Base-by-base conservation (phyloP, 2,113 vertebrate genomes). In the Macrotus californicus region DNA sequence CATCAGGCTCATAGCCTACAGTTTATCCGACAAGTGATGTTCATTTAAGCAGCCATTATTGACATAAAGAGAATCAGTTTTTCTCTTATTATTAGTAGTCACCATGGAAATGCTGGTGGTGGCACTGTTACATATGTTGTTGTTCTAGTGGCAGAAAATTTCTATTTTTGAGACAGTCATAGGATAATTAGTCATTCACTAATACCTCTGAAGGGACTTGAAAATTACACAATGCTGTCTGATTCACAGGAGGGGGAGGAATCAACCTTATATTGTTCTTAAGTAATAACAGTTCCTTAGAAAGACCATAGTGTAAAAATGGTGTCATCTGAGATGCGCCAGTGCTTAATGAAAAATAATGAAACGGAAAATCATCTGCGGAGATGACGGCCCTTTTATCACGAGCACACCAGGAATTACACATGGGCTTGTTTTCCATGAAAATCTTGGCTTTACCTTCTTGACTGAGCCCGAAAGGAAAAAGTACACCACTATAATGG, bases 391-490 rank as follows among this genome's bases (percentile, higher is more conserved):
- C 39, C 6, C 22, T 96, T 34, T 34, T 84, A n/a, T 39, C 43
- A 52, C 43, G 64, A 54, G 29, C 7, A n/a, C 0, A 24, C 6
- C 3, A 56, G 43, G 2, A 72, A 79, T 66, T 77, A 79, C 86
- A 26, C 36, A 48, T 11, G 14, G 29, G 46, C 29, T 39, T 52
- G 13, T 70, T 87, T 94, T 94, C 52, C 16, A 76, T 69, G 48
- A 91, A 76, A 76, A 75, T 93, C 16, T 91, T 94, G 69, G 21
- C 22, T 87, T 87, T 76, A 76, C 41, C 64, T 82, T 96, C 36
- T 76, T 87, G n/a, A 36, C 48, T 69, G 36, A 34, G 5, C 0
- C 11, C 61, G 5, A 87, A 77, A 76, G 43, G 48, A 43, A 82
- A 66, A 29, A 72, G 70, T 22, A 26, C 36, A 52, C 90, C 48